Evolutionary conservation across 1,140 invertebrate species (phyloP), one percentile per base, ranked within the genome.

Genomic region (Listronotus bonariensis): DNA sequence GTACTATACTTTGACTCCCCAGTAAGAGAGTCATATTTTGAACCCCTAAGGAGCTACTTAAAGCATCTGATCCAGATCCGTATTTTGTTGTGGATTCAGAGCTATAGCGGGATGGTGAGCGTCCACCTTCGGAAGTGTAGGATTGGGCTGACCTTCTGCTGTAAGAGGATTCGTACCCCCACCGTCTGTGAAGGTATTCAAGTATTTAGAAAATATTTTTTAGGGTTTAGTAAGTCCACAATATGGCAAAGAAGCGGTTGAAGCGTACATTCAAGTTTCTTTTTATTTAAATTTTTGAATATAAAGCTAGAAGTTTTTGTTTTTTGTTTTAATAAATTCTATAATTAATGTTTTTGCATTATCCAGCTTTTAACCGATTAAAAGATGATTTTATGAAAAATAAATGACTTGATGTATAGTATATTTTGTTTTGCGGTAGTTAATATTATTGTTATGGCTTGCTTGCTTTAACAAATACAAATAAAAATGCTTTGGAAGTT

Each of bases 141-240:
- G 72, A 72, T 41, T 64, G 61, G 7, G 56, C 63, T 6, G 72
- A 64, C 59, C 73, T 67, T 49, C 74, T 59, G 31, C 63, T 71
- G 63, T 72, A 74, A n/a, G 75, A 74, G 9, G 74, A 74, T 41
- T 77, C 74, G 46, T 70, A 72, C 18, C 71, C 0, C 72, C 72
- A 17, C 51, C 17, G 57, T 74, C 74, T 76, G 73, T 58, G 72
- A 65, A 75, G 18, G 31, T 60, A 68, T 40, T 51, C 40, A 12
- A 40, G 18, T 26, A 17, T 46, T 54, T 26, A 38, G 14, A 54
- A 17, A 10, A 6, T 36, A 9, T 40, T 14, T 11, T 36, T 51
- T 3, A 36, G 34, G 42, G 12, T 43, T 43, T 43, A 43, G n/a
- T 43, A 2, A 43, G 20, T 43, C n/a, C n/a, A 15, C n/a, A 14